Conservation (phyloP, 2,888 invertebrate species). For the Ceriagrion tenellum region DNA sequence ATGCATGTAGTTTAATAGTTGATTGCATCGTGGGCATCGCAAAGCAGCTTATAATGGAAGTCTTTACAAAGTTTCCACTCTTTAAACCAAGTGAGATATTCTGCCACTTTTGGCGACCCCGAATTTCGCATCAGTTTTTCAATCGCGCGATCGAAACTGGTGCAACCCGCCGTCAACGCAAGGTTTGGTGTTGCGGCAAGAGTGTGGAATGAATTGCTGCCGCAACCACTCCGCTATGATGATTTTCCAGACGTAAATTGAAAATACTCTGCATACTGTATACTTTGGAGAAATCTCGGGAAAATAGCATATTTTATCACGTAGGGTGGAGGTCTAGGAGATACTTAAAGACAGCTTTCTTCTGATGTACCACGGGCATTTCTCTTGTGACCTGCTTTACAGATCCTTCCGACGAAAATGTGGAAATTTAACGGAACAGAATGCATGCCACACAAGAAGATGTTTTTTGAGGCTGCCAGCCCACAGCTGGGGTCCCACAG, state of each 20-base stretch:
- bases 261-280: no score
- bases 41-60: background rate
- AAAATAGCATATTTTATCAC: no score
- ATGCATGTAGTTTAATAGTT: background rate
- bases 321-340: no score
- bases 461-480: no score
- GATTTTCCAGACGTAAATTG: background rate
- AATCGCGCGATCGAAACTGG: background rate
- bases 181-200: background rate
- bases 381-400: background rate
- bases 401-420: background rate
- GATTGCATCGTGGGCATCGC: background rate
- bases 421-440: background rate
- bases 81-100: no score
- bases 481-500: background rate
- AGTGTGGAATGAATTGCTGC: background rate
- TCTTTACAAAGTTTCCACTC: background rate
- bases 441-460: background rate
- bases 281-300: no score
- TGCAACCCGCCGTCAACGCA: background rate
- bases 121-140: background rate
- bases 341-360: no score
- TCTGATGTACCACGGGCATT: no score
- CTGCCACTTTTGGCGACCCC: background rate
- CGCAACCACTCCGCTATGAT: background rate